Evolutionary conservation across 2,113 vertebrate genomes (phyloP), one percentile per base, ranked within the genome.

Genomic region (Psilopogon haemacephalus): DNA sequence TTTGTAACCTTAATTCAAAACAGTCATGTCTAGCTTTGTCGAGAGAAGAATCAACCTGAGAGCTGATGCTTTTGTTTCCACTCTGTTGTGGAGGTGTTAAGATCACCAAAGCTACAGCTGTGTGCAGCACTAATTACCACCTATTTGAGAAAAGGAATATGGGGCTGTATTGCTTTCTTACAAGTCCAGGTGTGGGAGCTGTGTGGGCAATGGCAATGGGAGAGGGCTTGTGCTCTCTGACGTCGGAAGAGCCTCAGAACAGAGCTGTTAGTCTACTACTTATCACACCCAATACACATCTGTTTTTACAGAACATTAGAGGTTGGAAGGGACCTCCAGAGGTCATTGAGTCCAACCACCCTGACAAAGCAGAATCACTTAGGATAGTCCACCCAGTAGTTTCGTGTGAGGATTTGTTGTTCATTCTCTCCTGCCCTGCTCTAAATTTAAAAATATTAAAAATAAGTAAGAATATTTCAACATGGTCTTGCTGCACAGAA

Each of bases 1-100:
- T 93, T 79, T 37, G 55, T 85, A 59, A 59, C 60, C 40, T 83
- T 85, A 67, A 90, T 80, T 83, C 81, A 86, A 79, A 92, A 60
- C 52, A 85, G 60, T 63, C 77, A 21, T 30, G 32, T 85, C 81
- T 92, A 80, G 55, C 40, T 73, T 82, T 76, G 50, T 84, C 0
- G 1, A 33, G 33, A 79, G 74, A 72, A 79, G 50, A 89, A 32
- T 52, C 12, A 92, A 27, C 37, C 20, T 67, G 52, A 54, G 74
- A 90, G 30, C 55, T 56, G 59, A n/a, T 77, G 38, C 18, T 90
- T 90, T 93, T 12, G 3, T 85, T 89, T 75, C 46, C 15, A 19
- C 15, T 90, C 59, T 87, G n/a, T 56, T 88, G 70, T 2, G 33
- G 37, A 81, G 69, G 40, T 86, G 69, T 56, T 72, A 76, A 79